Percentiles rank a stretch among this genome's conserved stretches.
Evolutionary conservation across 2,888 invertebrate species (phyloP).

Genomic region (Sepioteuthis lessoniana): DNA sequence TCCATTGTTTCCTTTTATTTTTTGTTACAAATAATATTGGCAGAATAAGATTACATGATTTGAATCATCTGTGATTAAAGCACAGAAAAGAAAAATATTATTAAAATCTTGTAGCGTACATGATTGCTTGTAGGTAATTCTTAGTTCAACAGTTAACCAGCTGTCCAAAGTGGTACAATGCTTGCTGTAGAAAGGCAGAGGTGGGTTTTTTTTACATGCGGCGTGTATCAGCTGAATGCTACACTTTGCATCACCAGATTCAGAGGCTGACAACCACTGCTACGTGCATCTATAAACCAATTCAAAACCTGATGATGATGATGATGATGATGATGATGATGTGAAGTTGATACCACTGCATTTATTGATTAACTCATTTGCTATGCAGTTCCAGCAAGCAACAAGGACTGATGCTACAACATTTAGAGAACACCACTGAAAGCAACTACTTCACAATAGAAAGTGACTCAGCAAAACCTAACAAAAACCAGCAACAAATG

Average conservation of each 20-base stretch:
- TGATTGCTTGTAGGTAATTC: not conserved
- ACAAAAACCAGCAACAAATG: not conserved
- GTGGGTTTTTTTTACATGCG: not conserved
- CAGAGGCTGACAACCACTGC: conserved; percentile 45
- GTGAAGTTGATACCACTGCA: not conserved
- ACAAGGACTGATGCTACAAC: conserved; percentile 43
- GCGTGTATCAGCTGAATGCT: conserved; percentile 44
- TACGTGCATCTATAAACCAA: conserved; percentile 35
- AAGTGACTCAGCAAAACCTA: not conserved
- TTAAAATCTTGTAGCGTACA: not conserved
- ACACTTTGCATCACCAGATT: not conserved
- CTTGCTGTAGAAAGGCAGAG: not conserved
- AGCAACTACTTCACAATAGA: not conserved
- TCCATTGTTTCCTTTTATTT: no score
- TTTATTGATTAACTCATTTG: conserved; percentile 43
- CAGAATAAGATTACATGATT: not conserved
- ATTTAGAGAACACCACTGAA: not conserved
- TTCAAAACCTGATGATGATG: not conserved
- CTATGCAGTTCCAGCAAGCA: conserved; percentile 45
- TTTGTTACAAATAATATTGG: no score
- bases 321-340: conserved; percentile 34
- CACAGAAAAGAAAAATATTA: not conserved
- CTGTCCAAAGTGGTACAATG: not conserved
- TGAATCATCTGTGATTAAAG: not conserved
- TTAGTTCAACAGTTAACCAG: conserved; percentile 38